Percentiles rank a stretch among this genome's conserved stretches.
These are phyloP conservation scores for Noctua fimbriata DNA, from an alignment of 2,888 invertebrate genomes.

Conservation along the genomic window DNA sequence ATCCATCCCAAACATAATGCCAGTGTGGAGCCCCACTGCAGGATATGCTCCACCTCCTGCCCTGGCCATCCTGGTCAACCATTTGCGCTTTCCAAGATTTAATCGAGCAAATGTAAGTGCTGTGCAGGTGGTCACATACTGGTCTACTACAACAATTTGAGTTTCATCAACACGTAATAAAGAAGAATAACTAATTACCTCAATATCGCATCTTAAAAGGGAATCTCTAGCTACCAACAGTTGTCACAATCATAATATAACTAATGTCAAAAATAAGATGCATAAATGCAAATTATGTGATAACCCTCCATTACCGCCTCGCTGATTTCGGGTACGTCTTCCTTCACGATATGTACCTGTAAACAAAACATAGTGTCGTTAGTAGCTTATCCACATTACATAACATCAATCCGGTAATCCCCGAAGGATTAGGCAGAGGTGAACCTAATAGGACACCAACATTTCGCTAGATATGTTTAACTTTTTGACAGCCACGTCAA, in stretches of 20 bases:
- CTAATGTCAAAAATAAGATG: slow-evolving; percentile 35
- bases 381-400: slow-evolving; percentile 41
- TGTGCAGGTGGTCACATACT: too few species aligned
- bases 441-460: not conserved
- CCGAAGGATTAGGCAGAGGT: not conserved
- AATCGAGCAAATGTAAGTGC: too few species aligned
- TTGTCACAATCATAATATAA: slow-evolving; percentile 12
- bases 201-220: not conserved
- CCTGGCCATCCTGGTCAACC: too few species aligned
- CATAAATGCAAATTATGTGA: slow-evolving; percentile 42
- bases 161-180: too few species aligned
- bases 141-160: too few species aligned
- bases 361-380: slow-evolving; percentile 51
- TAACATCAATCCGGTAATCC: not conserved
- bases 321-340: slow-evolving; percentile 31
- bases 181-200: not conserved
- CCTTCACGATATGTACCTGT: slow-evolving; percentile 46
- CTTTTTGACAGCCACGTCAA: too few species aligned
- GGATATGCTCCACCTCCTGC: too few species aligned
- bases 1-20: too few species aligned
- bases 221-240: slow-evolving; percentile 6
- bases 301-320: slow-evolving; percentile 36
- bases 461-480: not conserved
- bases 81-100: too few species aligned
- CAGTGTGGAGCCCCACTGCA: too few species aligned